Evolutionary conservation across 2,888 invertebrate genomes (phyloP), one percentile per base, ranked within the genome.

Genomic region (Lycocerus yunnanus): DNA sequence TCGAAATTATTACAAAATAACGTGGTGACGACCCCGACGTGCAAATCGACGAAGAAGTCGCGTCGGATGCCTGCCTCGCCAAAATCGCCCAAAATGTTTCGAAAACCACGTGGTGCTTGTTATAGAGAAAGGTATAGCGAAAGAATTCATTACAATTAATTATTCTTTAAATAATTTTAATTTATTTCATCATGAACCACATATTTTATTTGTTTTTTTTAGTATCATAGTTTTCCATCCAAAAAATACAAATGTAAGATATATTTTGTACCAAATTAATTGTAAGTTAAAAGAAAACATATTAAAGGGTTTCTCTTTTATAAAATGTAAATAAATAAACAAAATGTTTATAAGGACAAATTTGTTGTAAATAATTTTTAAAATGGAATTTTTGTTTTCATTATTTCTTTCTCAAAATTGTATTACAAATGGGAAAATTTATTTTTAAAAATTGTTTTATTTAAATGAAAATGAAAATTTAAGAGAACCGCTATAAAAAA

Each of bases 91-190:
- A 81, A 87, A 70, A 85, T 85, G 81, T 80, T 87, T 71, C 79
- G 87, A 58, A 85, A 84, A 77, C 86, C 87, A 4, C 79, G 86
- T 67, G 87, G 87, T 16, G 83, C 86, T 58, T 88, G 87, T 87
- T 87, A 87, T 78, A 83, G 86, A 78, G 87, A 87, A 75, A 85
- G 87, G 86, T 87, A 86, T 66, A 61, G 61, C 18, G 58, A 68
- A 68, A 20, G 58, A 61, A 61, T 61, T 20, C 16, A 61, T 61
- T 61, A 61, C 15, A 61, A 61, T 61, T 61, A 61, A 18, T 69
- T 76, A 71, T 73, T 73, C 71, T 76, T 73, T 73, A 68, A 71
- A 70, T 73, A 43, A 18, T 65, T 73, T 73, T 73, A 68, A 73
- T 73, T 73, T 76, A 76, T 73, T 73, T 73, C 73, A 73, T 76